Conservation (phyloP, 2,797 vertebrate species). For the Percopsis omiscomaycus region DNA sequence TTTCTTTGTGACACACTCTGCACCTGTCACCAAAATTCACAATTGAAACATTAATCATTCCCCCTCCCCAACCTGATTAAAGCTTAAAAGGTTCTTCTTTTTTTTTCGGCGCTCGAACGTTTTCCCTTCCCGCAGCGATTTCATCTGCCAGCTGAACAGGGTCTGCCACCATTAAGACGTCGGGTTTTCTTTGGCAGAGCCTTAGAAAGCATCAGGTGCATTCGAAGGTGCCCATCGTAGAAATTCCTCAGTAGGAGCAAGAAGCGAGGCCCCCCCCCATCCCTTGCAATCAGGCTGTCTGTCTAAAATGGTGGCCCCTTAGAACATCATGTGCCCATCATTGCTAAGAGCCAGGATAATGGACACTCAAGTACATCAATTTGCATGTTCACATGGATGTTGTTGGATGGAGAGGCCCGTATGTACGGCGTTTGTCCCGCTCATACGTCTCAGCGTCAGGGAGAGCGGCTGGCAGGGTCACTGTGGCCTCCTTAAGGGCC, state of each 20-base stretch:
- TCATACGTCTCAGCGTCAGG: constrained; percentile 1
- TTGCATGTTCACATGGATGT: neutral
- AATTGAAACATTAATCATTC: constrained; percentile 76
- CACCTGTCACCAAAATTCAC: constrained; percentile 69
- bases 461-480: constrained; percentile 18
- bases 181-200: constrained; percentile 26
- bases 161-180: constrained; percentile 48
- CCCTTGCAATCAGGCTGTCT: constrained; percentile 50
- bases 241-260: constrained; percentile 31
- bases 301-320: constrained; percentile 41
- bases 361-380: constrained; percentile 9
- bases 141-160: constrained; percentile 31
- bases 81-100: constrained; percentile 54
- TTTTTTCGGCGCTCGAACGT: constrained; percentile 36
- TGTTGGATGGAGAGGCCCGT: constrained; percentile 3
- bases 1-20: constrained; percentile 68
- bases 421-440: neutral
- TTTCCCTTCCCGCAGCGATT: constrained; percentile 41
- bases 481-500: neutral
- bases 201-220: constrained; percentile 28
- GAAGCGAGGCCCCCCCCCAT: constrained; percentile 1
- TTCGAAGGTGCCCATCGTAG: constrained; percentile 52
- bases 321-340: constrained; percentile 11
- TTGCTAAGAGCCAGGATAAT: constrained; percentile 18
- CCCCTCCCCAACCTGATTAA: constrained; percentile 62